Conservation (phyloP, 2,888 invertebrate species). For the Petrophora chlorosata region DNA sequence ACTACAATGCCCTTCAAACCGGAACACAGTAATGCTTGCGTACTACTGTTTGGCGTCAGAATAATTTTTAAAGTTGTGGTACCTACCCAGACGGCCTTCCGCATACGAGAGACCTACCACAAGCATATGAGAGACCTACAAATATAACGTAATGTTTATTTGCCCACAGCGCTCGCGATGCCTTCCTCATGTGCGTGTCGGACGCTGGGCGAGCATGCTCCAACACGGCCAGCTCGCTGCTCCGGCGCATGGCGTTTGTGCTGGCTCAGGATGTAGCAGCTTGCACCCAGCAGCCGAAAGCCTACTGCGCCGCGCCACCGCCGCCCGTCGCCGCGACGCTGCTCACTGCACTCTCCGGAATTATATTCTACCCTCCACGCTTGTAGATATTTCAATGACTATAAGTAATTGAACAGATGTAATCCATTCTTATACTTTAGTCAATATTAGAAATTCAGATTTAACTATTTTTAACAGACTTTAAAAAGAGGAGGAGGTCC, state of each 20-base stretch:
- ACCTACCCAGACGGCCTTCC: no score
- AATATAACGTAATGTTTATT: slow-evolving; percentile 1
- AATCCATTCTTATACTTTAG: no score
- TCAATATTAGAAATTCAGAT: not conserved
- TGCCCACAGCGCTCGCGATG: slow-evolving; percentile 65
- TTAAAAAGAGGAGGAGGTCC: no score
- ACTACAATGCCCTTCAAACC: no score
- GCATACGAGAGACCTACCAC: no score
- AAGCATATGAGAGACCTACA: not conserved
- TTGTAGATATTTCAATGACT: slow-evolving; percentile 41
- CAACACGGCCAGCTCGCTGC: slow-evolving; percentile 54
- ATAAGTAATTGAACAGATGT: no score
- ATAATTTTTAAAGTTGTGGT: no score
- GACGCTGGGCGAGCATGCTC: slow-evolving; percentile 66
- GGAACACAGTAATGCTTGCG: no score
- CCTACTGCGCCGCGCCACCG: slow-evolving; percentile 60
- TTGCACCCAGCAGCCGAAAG: slow-evolving; percentile 62
- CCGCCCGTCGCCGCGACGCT: slow-evolving; percentile 51
- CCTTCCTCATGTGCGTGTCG: slow-evolving; percentile 66
- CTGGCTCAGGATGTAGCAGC: slow-evolving; percentile 73
- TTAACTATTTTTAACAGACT: no score
- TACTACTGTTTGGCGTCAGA: no score
- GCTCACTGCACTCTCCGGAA: slow-evolving; percentile 58
- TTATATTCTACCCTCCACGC: slow-evolving; percentile 57
- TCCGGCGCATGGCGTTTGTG: slow-evolving; percentile 73